Evolutionary conservation across 2,888 invertebrate species (phyloP), one percentile per base, ranked within the genome.

Genomic region (Acrobasis suavella): DNA sequence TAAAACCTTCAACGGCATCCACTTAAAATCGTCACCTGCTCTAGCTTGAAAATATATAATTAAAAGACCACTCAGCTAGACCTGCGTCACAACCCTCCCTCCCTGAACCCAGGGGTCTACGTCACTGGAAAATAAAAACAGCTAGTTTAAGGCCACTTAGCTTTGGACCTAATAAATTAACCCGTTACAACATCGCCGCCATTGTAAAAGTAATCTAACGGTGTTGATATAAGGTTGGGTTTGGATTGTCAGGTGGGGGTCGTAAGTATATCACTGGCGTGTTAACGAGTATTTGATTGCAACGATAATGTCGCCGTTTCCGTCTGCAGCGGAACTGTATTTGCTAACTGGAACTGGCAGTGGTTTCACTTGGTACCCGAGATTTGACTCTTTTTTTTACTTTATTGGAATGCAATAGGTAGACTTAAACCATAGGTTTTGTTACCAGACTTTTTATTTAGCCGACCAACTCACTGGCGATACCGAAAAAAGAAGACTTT

Each of bases 251-350:
- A 22, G 9, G 49, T 32, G 46, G 17, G 12, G 42, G 49, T 49
- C 7, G 54, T 37, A n/a, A 60, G 63, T 66, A 67, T 67, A 67
- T 71, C 66, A 64, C 68, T 66, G 68, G 64, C 64, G 72, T 72
- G 78, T 78, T 82, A 85, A 85, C 83, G 83, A 81, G 76, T 76
- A 80, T 80, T 84, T 84, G 81, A 85, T 85, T 82, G 83, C 82
- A 71, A 71, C 69, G 80, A 79, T 82, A 83, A 84, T 81, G 80
- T 81, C 77, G 67, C 70, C 65, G 69, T 63, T 70, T 67, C 67
- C 68, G 65, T 62, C 63, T 66, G 63, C 67, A 65, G 60, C 65
- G 63, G 64, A 65, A 68, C 67, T 66, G 52, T 66, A 64, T 64
- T 62, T 46, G 46, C 55, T 49, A 62, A 62, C 55, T 55, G 37